These are phyloP conservation scores for Cossypha heuglini DNA, from an alignment of 2,797 vertebrate species.

Conservation along the genomic window DNA sequence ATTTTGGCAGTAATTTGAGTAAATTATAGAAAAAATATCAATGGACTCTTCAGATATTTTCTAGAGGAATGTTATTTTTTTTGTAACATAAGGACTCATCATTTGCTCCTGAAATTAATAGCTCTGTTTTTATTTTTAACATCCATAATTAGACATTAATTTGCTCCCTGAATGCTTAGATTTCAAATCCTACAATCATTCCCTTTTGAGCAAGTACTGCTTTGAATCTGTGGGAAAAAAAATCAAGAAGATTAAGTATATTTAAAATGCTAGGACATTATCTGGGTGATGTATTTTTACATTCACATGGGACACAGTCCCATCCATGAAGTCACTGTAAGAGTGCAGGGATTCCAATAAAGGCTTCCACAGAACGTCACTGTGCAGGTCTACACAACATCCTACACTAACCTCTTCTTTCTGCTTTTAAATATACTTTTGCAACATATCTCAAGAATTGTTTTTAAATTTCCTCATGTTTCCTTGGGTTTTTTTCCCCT, in stretches of 20 bases:
- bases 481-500: background rate
- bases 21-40: slow-evolving; percentile 37
- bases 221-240: background rate
- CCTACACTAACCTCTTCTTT: background rate
- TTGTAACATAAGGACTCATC: background rate
- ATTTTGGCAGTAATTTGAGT: slow-evolving; percentile 14
- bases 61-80: slow-evolving; percentile 17
- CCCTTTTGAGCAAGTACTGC: background rate
- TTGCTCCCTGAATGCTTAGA: slow-evolving; percentile 23
- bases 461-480: background rate
- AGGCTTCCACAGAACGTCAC: background rate
- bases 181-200: slow-evolving; percentile 33
- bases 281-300: background rate
- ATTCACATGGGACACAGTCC: fast-evolving
- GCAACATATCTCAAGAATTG: background rate
- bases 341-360: background rate
- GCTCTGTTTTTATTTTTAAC: slow-evolving; percentile 61
- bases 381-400: background rate
- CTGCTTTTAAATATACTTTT: background rate
- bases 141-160: slow-evolving; percentile 53
- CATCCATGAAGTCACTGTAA: background rate
- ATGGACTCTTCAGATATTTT: slow-evolving; percentile 41
- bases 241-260: background rate
- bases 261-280: background rate
- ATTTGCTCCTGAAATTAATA: slow-evolving; percentile 51